Conservation (phyloP, 1,140 invertebrate species). For the Cryptotermes secundus region DNA sequence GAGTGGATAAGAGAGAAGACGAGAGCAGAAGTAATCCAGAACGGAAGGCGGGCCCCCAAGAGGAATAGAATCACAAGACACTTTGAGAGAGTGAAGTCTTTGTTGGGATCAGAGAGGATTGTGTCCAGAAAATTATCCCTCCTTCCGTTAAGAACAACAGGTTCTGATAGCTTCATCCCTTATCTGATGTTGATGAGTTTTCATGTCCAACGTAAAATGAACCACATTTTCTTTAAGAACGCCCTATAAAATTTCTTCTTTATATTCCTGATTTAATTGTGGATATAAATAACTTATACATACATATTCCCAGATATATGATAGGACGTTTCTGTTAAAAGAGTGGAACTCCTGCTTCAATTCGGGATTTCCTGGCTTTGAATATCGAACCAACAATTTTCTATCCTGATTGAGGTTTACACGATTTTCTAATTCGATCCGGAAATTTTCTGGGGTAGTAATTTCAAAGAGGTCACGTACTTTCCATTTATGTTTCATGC, state of each 20-base stretch:
- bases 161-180: background rate
- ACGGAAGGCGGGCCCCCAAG: background rate
- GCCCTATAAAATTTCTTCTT: background rate
- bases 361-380: no score
- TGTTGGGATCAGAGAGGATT: background rate
- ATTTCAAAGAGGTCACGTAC: no score
- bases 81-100: background rate
- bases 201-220: background rate
- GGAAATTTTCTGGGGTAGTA: no score
- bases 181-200: background rate
- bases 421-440: no score
- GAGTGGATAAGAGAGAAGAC: background rate
- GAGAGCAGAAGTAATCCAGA: background rate
- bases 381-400: no score
- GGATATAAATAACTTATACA: no score
- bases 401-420: no score
- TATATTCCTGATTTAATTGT: background rate
- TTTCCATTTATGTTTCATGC: no score
- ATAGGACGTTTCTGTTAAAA: no score
- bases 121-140: background rate
- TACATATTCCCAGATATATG: no score
- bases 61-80: background rate
- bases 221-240: no score
- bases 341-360: no score
- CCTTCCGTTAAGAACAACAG: background rate